Evolutionary conservation across 2,888 invertebrate species (phyloP).

Genomic region (Drosophila helvetica): DNA sequence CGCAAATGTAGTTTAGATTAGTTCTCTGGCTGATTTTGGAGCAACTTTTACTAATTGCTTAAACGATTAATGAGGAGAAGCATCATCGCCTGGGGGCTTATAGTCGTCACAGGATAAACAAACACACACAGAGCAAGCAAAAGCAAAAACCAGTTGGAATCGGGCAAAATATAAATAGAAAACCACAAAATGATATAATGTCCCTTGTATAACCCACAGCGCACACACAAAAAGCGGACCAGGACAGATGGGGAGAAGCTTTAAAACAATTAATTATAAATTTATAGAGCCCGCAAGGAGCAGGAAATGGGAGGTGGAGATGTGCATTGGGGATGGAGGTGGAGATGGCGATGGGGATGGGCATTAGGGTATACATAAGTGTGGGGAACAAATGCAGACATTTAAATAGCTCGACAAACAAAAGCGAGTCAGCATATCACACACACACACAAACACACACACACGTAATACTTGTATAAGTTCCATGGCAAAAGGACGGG

Average conservation of each 20-base stretch:
- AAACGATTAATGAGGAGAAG: slow-evolving; percentile 36
- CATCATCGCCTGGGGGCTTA: slow-evolving; percentile 6
- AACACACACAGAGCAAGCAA: slow-evolving; percentile 1
- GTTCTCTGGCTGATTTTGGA: not conserved
- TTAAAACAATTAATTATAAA: slow-evolving; percentile 77
- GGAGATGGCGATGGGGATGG: no score
- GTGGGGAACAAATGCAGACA: slow-evolving; percentile 54
- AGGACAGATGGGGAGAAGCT: slow-evolving; percentile 42
- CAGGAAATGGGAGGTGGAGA: not conserved
- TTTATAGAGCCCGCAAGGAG: slow-evolving; percentile 43
- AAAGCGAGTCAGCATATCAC: slow-evolving; percentile 25
- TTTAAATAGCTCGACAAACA: slow-evolving; percentile 70
- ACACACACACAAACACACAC: not conserved
- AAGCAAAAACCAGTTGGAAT: slow-evolving; percentile 23
- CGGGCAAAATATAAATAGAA: slow-evolving; percentile 39
- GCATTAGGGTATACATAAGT: no score
- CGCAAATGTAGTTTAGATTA: not conserved
- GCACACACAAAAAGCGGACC: slow-evolving; percentile 31
- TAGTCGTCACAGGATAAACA: slow-evolving; percentile 26
- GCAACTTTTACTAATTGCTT: slow-evolving; percentile 41
- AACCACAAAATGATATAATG: slow-evolving; percentile 68
- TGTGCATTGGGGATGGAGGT: not conserved
- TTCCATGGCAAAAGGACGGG: not conserved
- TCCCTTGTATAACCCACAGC: slow-evolving; percentile 28
- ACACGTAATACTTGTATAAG: slow-evolving; percentile 9